These are phyloP conservation scores for Tuberolachnus salignus DNA, from an alignment of 2,888 invertebrate species.

Conservation along the genomic window DNA sequence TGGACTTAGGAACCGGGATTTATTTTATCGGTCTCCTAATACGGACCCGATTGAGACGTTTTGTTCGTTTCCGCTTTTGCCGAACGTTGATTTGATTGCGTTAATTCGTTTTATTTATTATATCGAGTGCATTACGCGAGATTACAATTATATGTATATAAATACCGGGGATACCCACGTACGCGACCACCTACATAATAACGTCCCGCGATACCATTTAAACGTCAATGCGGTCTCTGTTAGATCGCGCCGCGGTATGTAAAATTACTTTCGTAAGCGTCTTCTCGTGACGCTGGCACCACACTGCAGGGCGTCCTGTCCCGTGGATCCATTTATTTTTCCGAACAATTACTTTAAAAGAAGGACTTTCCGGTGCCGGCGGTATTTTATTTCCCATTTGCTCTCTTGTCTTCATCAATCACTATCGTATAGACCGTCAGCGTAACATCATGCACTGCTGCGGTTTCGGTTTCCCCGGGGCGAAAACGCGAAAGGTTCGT, in stretches of 20 bases:
- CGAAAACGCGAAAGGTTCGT: conserved; percentile 12
- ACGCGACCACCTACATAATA: too few species aligned
- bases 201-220: too few species aligned
- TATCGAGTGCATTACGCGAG: too few species aligned
- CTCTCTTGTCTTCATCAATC: conserved; percentile 47
- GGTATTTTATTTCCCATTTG: conserved; percentile 31
- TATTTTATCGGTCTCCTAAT: too few species aligned
- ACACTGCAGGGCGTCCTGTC: neutral
- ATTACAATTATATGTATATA: too few species aligned
- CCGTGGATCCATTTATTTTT: conserved; percentile 28
- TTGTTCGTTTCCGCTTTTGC: too few species aligned
- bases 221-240: too few species aligned
- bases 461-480: conserved; percentile 6
- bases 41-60: too few species aligned
- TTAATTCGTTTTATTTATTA: too few species aligned
- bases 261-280: neutral
- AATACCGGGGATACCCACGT: too few species aligned
- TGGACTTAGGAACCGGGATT: too few species aligned
- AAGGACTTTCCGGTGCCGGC: neutral
- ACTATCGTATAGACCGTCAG: conserved; percentile 25
- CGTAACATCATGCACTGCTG: conserved; percentile 38
- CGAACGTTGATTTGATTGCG: too few species aligned
- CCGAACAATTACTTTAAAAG: conserved; percentile 34
- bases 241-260: neutral
- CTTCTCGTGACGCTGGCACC: neutral